A percentile compares a stretch with the other conserved stretches of the same genome.
Conservation (phyloP, 2,797 vertebrate genomes). For the Thripadectes ignobilis region DNA sequence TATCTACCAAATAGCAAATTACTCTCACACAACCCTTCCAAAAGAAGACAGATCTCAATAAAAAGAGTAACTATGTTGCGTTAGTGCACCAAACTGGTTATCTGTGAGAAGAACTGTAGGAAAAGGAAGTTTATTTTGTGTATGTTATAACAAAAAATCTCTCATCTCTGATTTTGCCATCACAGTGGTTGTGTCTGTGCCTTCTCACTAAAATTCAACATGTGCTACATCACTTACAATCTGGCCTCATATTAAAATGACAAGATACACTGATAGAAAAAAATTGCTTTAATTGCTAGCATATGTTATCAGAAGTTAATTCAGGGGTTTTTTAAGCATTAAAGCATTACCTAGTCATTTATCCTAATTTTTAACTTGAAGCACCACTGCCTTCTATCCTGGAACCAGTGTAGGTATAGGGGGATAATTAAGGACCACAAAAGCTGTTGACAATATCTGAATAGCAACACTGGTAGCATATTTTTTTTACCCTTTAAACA, state of each 20-base stretch:
- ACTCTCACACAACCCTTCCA: neutral
- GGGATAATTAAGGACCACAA: neutral
- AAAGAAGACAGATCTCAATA: neutral
- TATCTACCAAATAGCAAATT: neutral
- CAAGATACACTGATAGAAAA: neutral
- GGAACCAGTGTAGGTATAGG: neutral
- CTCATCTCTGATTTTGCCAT: neutral
- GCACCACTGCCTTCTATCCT: neutral
- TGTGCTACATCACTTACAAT: neutral
- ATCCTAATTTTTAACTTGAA: neutral
- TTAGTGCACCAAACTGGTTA: neutral
- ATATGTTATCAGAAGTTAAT: neutral
- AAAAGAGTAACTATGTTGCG: neutral
- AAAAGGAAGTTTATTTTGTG: neutral
- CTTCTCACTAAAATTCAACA: neutral
- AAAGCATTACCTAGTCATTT: neutral
- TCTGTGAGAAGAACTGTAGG: neutral
- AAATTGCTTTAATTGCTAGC: slow-evolving; percentile 2
- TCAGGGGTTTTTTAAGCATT: neutral
- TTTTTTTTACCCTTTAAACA: neutral
- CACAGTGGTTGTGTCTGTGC: neutral
- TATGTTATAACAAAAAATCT: neutral
- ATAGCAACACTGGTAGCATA: neutral
- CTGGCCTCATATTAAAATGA: neutral
- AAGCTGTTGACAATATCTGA: neutral